These are phyloP conservation scores for Orchesella flavescens DNA, from an alignment of 2,888 invertebrate species.

Conservation along the genomic window DNA sequence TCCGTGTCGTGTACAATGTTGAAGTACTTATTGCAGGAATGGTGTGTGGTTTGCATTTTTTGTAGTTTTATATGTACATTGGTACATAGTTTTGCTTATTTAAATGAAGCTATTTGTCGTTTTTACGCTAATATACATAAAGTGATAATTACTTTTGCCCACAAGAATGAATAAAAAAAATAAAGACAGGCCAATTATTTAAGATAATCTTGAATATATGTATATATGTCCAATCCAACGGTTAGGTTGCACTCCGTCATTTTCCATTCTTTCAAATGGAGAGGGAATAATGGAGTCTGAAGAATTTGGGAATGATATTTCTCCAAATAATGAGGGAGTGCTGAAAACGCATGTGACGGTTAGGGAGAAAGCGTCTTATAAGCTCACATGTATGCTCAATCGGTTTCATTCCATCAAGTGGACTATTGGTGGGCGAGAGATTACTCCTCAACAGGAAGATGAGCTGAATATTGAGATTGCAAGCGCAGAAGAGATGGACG, in stretches of 20 bases:
- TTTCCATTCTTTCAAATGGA: constrained; percentile 54
- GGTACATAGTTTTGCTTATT: background rate
- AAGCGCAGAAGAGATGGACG: constrained; percentile 56
- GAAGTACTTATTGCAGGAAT: too few relatives aligned
- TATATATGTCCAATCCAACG: background rate
- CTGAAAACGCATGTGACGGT: constrained; percentile 62
- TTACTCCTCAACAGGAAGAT: constrained; percentile 63
- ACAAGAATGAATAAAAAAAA: background rate
- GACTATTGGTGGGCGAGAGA: constrained; percentile 66
- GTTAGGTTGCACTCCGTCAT: constrained; percentile 65
- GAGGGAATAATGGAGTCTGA: constrained; percentile 38
- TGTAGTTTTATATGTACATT: too few relatives aligned
- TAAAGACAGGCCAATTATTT: background rate
- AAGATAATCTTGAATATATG: background rate
- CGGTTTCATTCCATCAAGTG: constrained; percentile 66
- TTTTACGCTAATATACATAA: background rate
- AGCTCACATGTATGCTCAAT: constrained; percentile 66
- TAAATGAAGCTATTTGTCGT: background rate
- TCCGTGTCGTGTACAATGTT: background rate
- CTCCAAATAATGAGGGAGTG: constrained; percentile 30
- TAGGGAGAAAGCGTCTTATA: constrained; percentile 67
- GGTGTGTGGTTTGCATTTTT: too few relatives aligned
- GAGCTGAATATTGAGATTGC: constrained; percentile 64
- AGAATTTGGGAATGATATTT: constrained; percentile 38
- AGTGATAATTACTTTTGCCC: background rate